phyloP scores from a whole-genome alignment of 2,113 vertebrate species.

The Gallinago media region DNA sequence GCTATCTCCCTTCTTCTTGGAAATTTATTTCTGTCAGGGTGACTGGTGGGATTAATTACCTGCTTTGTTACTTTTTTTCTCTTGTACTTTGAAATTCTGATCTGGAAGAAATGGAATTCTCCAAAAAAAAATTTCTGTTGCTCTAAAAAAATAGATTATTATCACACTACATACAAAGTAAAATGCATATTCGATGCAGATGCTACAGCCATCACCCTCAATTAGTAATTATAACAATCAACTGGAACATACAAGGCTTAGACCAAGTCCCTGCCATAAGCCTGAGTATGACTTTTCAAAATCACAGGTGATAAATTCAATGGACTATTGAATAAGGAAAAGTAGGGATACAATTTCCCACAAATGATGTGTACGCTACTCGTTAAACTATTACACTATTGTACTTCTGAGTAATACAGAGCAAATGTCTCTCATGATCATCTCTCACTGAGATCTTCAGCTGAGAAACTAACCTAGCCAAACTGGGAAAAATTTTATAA shows the following conservation, averaged over 20 bases:
- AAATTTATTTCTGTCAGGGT: constrained; percentile 14
- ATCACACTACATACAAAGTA: background rate
- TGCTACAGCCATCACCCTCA: background rate
- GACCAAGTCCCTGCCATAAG: background rate
- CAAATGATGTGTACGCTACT: accelerated
- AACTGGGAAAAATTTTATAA: background rate
- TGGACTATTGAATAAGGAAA: background rate
- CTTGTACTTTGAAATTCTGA: background rate
- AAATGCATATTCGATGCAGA: accelerated
- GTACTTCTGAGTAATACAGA: background rate
- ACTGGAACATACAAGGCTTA: background rate
- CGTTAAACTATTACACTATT: background rate
- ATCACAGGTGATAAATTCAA: background rate
- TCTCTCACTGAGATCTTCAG: background rate
- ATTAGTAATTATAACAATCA: background rate
- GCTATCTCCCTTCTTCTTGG: background rate
- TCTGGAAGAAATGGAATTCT: background rate
- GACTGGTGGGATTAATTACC: constrained; percentile 15
- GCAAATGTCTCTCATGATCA: background rate
- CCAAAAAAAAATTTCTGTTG: background rate
- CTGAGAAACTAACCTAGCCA: background rate
- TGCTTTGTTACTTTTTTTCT: background rate
- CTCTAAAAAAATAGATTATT: background rate
- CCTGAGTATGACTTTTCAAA: background rate
- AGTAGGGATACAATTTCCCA: background rate